These are phyloP conservation scores for Anas bahamensis DNA, from an alignment of 2,797 vertebrate species.

Conservation along the genomic window DNA sequence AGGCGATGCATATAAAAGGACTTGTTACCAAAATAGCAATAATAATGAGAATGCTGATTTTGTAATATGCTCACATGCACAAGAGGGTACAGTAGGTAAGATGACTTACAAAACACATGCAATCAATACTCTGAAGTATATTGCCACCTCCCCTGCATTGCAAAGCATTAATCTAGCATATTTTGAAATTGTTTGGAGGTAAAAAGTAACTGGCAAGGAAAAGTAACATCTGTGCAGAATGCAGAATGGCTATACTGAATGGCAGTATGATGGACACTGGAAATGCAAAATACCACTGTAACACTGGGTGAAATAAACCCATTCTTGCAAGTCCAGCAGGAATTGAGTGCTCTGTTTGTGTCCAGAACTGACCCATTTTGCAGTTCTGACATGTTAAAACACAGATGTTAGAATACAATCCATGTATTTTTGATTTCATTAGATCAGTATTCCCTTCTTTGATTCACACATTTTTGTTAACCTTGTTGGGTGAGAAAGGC, in stretches of 20 bases:
- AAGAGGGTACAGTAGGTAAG: background rate
- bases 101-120: background rate
- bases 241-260: background rate
- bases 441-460: background rate
- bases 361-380: background rate
- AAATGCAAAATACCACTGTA: background rate
- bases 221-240: background rate
- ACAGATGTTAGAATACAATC: background rate
- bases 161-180: background rate
- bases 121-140: background rate
- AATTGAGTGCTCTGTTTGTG: background rate
- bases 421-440: background rate
- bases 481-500: background rate
- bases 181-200: background rate
- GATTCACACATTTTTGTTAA: background rate
- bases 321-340: background rate
- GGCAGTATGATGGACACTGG: too few relatives aligned
- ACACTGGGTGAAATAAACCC: background rate
- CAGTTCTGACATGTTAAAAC: background rate
- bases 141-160: background rate
- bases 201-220: background rate
- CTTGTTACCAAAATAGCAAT: background rate
- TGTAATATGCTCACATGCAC: background rate
- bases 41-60: background rate
- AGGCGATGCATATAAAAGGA: background rate